These are phyloP conservation scores for Globodera ellingtonae DNA, from an alignment of 1,140 invertebrate species.

Conservation along the genomic window DNA sequence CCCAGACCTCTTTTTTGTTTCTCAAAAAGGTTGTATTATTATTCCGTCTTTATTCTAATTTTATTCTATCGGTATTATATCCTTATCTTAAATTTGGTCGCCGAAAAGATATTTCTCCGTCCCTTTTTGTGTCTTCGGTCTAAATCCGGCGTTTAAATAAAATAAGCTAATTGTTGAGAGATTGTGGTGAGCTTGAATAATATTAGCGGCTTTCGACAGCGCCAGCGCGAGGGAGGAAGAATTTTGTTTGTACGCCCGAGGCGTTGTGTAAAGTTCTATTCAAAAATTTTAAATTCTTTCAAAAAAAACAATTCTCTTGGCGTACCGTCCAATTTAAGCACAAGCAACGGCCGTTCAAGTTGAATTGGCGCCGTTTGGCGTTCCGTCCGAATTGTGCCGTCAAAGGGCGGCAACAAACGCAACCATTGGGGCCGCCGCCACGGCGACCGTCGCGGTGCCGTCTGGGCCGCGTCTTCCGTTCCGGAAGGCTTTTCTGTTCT, in stretches of 20 bases:
- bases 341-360: neutral
- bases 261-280: neutral
- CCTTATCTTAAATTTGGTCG: too few species aligned
- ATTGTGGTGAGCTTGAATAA: too few species aligned
- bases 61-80: too few species aligned
- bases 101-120: too few species aligned
- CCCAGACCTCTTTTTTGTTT: too few species aligned
- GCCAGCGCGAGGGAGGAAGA: too few species aligned
- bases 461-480: neutral
- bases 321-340: neutral
- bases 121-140: too few species aligned
- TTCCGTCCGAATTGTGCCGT: conserved; percentile 24
- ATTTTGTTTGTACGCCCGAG: neutral
- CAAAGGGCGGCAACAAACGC: conserved; percentile 25
- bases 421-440: conserved; percentile 18
- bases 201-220: too few species aligned
- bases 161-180: too few species aligned
- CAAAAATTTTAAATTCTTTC: neutral
- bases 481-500: neutral
- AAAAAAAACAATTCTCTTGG: neutral
- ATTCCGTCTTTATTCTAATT: too few species aligned
- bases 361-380: neutral
- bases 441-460: neutral
- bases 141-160: too few species aligned
- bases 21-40: too few species aligned